Conservation (phyloP, 2,113 vertebrate species). For the Anoura caudifer region DNA sequence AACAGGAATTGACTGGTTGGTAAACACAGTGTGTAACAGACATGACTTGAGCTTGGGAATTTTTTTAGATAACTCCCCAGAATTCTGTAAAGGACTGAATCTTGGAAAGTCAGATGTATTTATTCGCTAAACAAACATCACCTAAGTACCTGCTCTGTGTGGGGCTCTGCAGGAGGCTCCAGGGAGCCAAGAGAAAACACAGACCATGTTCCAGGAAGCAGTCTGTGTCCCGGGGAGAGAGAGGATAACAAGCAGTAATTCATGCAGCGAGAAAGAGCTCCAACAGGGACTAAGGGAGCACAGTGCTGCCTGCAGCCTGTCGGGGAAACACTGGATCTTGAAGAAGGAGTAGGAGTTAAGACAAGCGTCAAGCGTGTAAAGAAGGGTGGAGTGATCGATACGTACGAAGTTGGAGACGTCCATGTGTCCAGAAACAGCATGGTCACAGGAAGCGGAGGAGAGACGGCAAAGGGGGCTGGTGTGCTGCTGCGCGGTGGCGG, state of each 20-base stretch:
- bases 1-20: neutral
- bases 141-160: neutral
- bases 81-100: neutral
- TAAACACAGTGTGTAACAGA: neutral
- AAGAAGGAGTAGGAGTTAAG: neutral
- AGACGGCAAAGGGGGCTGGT: too few relatives aligned
- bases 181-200: neutral
- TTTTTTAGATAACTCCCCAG: neutral
- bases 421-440: neutral
- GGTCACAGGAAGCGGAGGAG: neutral
- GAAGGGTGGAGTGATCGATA: neutral
- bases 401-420: neutral
- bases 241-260: neutral
- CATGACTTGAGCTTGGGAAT: neutral
- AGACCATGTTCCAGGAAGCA: neutral
- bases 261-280: rapidly evolving
- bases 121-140: neutral
- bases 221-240: neutral
- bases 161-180: neutral
- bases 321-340: neutral
- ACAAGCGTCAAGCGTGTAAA: neutral
- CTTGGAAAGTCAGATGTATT: neutral
- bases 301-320: neutral
- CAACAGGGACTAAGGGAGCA: neutral
- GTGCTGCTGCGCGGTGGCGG: rapidly evolving